Percentiles rank a stretch among this genome's conserved stretches.
Evolutionary conservation across 2,888 invertebrate species (phyloP).

Genomic region (Syrista parreyssii): DNA sequence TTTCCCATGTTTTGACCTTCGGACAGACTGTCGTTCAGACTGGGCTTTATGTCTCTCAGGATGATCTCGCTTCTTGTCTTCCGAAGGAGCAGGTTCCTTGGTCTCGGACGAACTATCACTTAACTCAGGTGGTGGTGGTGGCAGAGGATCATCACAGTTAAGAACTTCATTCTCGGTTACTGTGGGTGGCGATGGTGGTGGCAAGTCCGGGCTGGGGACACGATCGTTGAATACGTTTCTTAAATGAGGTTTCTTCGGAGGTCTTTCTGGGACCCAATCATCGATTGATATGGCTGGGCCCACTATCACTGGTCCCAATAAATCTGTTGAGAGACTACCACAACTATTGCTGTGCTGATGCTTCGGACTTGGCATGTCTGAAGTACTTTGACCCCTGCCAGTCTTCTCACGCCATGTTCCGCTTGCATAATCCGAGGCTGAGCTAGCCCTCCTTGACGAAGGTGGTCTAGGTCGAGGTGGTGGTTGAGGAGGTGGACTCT

Average conservation of each 20-base stretch:
- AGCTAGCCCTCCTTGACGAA: conserved; percentile 73
- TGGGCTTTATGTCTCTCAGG: conserved; percentile 46
- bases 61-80: conserved; percentile 46
- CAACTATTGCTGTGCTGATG: conserved; percentile 73
- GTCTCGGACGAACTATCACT: conserved; percentile 25
- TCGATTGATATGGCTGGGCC: conserved; percentile 74
- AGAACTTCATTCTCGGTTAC: conserved; percentile 72
- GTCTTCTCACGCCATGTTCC: conserved; percentile 65
- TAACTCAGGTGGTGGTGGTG: conserved; percentile 74
- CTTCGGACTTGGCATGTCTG: conserved; percentile 58
- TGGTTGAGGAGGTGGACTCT: conserved; percentile 59
- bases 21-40: conserved; percentile 49
- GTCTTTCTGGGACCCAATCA: conserved; percentile 80
- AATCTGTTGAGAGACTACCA: conserved; percentile 70
- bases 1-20: conserved; percentile 49
- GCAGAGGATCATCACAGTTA: conserved; percentile 73
- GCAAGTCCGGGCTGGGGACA: conserved; percentile 72
- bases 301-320: conserved; percentile 73
- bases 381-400: conserved; percentile 45
- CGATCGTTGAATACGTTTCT: conserved; percentile 68
- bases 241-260: conserved; percentile 81
- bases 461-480: conserved; percentile 66
- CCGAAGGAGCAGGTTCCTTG: conserved; percentile 49
- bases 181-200: conserved; percentile 74
- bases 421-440: conserved; percentile 76